These are phyloP conservation scores for Amblyteles armatorius DNA, from an alignment of 2,888 invertebrate genomes.

Conservation along the genomic window DNA sequence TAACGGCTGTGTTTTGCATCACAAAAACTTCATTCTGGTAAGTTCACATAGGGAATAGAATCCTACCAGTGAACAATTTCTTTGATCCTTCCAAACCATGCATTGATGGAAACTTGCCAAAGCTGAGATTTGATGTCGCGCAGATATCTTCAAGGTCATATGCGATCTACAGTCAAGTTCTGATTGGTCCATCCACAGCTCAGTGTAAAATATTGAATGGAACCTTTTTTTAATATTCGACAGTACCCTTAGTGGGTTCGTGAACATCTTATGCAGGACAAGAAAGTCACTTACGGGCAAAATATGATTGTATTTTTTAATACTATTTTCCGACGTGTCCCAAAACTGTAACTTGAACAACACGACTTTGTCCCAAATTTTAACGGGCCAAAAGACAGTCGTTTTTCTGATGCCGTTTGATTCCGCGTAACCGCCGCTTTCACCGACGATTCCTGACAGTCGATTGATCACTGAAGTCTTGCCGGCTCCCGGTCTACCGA, in stretches of 20 bases:
- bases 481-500: slow-evolving; percentile 86
- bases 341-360: slow-evolving; percentile 87
- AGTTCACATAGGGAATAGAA: too few species aligned
- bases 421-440: slow-evolving; percentile 82
- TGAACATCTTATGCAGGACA: not conserved
- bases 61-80: too few species aligned
- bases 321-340: slow-evolving; percentile 86
- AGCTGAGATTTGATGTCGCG: too few species aligned
- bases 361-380: slow-evolving; percentile 86
- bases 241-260: not conserved
- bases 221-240: not conserved
- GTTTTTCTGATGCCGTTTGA: slow-evolving; percentile 86
- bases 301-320: slow-evolving; percentile 87
- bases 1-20: too few species aligned
- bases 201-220: not conserved
- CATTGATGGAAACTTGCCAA: too few species aligned
- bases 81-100: too few species aligned
- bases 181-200: not conserved
- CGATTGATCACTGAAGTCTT: slow-evolving; percentile 86
- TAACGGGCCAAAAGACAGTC: slow-evolving; percentile 87
- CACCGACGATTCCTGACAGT: slow-evolving; percentile 84
- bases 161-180: not conserved
- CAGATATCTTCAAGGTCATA: not conserved
- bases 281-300: slow-evolving; percentile 83
- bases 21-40: too few species aligned